Percentiles rank a stretch among this genome's conserved stretches.
These are phyloP conservation scores for Microtus montanus DNA, from an alignment of 2,113 vertebrate species.

Conservation along the genomic window DNA sequence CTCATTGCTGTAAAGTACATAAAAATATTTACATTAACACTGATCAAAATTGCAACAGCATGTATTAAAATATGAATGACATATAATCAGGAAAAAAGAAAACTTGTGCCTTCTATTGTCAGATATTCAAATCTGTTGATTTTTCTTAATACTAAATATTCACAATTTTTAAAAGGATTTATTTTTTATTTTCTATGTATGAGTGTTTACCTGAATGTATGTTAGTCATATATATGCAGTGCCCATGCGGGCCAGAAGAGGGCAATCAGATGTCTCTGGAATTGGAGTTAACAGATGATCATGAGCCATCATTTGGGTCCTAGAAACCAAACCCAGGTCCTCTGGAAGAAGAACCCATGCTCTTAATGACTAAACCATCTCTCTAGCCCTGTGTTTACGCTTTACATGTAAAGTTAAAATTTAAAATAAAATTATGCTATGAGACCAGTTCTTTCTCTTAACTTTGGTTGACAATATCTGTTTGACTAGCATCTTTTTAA, in stretches of 20 bases:
- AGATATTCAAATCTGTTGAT: not conserved
- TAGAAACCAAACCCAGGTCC: not conserved
- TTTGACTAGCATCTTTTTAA: not conserved
- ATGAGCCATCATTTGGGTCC: not conserved
- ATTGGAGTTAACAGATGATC: not conserved
- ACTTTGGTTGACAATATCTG: not conserved
- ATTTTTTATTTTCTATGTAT: not conserved
- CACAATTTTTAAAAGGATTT: not conserved
- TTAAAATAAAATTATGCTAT: not conserved
- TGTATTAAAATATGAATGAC: conserved; percentile 89
- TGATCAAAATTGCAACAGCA: conserved; percentile 85
- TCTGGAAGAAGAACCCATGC: not conserved
- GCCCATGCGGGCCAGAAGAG: not conserved
- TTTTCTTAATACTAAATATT: not conserved
- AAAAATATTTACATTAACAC: conserved; percentile 89
- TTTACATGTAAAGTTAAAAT: conserved; percentile 5
- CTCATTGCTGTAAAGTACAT: conserved; percentile 85
- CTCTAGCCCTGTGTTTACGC: not conserved
- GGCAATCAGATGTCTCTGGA: not conserved
- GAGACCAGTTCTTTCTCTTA: not conserved
- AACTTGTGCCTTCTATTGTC: not conserved
- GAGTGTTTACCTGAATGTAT: not conserved
- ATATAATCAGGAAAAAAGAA: conserved; percentile 34
- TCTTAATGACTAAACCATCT: not conserved
- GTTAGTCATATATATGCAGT: not conserved